Evolutionary conservation across 2,113 vertebrate species (phyloP).

Genomic region (Podarcis muralis): DNA sequence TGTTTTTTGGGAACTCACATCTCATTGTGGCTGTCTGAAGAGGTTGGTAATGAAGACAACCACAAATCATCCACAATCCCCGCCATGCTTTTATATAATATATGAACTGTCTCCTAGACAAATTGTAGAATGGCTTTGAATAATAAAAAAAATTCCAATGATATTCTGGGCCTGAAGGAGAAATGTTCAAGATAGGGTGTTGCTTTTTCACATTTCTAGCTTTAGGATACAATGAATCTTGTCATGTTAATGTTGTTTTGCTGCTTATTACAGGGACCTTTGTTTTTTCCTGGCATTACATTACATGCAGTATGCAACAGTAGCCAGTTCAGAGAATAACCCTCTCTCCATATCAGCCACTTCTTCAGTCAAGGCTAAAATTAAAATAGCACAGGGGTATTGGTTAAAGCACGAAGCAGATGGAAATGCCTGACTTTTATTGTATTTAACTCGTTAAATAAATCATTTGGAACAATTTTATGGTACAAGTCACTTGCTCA

Average conservation of each 20-base stretch:
- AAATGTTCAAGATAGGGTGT: neutral
- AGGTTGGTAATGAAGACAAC: neutral
- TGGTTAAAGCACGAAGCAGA: neutral
- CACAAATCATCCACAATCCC: neutral
- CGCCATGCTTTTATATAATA: neutral
- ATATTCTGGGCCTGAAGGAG: neutral
- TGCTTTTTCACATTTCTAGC: neutral
- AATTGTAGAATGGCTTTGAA: neutral
- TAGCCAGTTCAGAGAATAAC: neutral
- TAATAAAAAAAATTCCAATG: neutral
- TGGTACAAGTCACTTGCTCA: neutral
- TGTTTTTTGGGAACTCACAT: neutral
- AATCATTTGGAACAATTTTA: conserved; percentile 16
- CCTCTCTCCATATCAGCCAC: neutral
- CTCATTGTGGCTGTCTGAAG: neutral
- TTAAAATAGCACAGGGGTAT: conserved; percentile 2
- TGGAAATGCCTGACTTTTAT: conserved; percentile 14
- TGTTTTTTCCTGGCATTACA: conserved; percentile 6
- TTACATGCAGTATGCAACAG: neutral
- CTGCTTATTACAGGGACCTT: neutral
- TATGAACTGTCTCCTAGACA: neutral
- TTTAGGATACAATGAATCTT: neutral
- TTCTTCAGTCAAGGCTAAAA: conserved; percentile 4
- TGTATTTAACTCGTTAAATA: conserved; percentile 24
- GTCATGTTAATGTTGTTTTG: neutral